Conservation (phyloP, 2,113 vertebrate genomes). For the Australoheros scitulus region DNA sequence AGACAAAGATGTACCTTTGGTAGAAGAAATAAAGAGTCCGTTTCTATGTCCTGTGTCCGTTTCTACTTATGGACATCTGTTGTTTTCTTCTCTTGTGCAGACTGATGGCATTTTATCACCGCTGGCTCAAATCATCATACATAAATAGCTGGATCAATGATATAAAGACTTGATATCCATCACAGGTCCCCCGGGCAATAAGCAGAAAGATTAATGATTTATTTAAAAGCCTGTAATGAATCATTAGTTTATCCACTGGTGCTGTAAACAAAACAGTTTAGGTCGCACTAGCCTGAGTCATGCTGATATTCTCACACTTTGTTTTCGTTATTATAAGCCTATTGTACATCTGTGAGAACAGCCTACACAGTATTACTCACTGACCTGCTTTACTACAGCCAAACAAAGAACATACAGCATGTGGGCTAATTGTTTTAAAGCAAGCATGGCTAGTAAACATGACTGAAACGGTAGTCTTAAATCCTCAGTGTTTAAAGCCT, state of each 20-base stretch:
- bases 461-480: too few relatives aligned
- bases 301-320: constrained; percentile 6
- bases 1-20: background rate
- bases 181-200: background rate
- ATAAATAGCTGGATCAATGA: background rate
- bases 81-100: background rate
- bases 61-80: background rate
- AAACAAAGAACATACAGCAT: constrained; percentile 1
- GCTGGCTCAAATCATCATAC: background rate
- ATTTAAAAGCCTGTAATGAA: constrained; percentile 18
- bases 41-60: background rate
- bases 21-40: constrained; percentile 23
- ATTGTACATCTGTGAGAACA: constrained; percentile 3
- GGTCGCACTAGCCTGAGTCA: constrained; percentile 19
- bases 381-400: constrained; percentile 3
- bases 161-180: background rate
- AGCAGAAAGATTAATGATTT: constrained; percentile 17
- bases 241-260: background rate
- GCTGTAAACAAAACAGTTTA: constrained; percentile 4
- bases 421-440: constrained; percentile 5
- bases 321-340: constrained; percentile 15
- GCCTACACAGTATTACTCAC: constrained; percentile 30
- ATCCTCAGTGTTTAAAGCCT: too few relatives aligned
- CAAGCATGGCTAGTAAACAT: background rate
- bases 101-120: background rate